Evolutionary conservation across 2,888 invertebrate species (phyloP).

Genomic region (Oxytorus armatus): DNA sequence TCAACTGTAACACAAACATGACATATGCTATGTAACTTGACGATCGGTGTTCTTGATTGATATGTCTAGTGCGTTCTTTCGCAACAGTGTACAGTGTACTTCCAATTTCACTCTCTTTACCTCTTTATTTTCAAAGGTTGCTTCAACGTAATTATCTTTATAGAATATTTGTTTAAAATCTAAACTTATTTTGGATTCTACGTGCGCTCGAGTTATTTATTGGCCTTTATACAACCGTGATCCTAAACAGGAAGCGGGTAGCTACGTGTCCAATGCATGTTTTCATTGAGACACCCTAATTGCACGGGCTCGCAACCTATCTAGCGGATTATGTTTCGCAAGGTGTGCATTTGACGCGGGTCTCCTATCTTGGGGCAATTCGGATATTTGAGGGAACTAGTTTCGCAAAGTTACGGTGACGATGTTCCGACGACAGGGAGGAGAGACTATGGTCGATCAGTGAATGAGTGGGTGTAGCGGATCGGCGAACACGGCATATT

Average conservation of each 20-base stretch:
- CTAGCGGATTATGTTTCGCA: not conserved
- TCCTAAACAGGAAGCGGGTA: too few species aligned
- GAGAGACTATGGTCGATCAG: not conserved
- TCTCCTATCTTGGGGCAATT: slow-evolving; percentile 5
- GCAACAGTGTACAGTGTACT: not conserved
- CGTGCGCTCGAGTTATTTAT: too few species aligned
- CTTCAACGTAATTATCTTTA: too few species aligned
- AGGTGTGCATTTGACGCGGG: not conserved
- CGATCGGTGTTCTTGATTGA: not conserved
- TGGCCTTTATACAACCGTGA: too few species aligned
- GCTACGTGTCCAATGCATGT: too few species aligned
- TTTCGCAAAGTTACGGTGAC: slow-evolving; percentile 17
- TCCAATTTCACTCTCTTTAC: not conserved
- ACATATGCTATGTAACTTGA: not conserved
- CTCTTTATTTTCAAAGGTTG: not conserved
- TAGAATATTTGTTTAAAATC: too few species aligned
- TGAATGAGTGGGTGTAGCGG: not conserved
- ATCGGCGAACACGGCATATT: not conserved
- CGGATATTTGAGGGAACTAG: not conserved
- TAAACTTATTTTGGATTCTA: too few species aligned
- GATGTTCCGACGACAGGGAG: slow-evolving; percentile 3
- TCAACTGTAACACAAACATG: slow-evolving; percentile 79
- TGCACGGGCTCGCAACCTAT: not conserved
- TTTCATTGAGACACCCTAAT: too few species aligned
- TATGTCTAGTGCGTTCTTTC: not conserved